Conservation (phyloP, 2,888 invertebrate species). For the Plebejus melissa region DNA sequence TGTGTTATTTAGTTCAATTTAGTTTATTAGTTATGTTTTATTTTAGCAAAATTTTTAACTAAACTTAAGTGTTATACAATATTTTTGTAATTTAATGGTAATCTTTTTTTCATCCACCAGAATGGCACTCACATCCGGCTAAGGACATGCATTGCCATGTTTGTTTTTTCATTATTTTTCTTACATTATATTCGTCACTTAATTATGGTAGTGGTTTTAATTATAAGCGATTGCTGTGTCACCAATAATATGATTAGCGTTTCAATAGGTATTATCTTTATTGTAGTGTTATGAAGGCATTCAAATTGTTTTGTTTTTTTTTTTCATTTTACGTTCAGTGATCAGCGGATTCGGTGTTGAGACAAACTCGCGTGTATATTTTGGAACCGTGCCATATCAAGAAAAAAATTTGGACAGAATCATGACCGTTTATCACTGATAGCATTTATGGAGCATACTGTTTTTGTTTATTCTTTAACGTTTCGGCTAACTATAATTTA, state of each 20-base stretch:
- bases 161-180: constrained; percentile 57
- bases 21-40: constrained; percentile 80
- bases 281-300: constrained; percentile 49
- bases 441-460: constrained; percentile 37
- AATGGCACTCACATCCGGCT: constrained; percentile 57
- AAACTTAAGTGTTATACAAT: constrained; percentile 76
- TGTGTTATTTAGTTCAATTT: constrained; percentile 79
- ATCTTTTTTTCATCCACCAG: constrained; percentile 76
- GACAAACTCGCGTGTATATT: constrained; percentile 38
- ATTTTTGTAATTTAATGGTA: constrained; percentile 72
- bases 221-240: constrained; percentile 75
- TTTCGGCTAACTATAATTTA: constrained; percentile 60
- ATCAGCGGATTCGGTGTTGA: constrained; percentile 48
- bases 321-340: constrained; percentile 50
- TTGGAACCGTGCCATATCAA: constrained; percentile 48
- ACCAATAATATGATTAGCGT: constrained; percentile 75
- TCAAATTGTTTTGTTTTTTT: constrained; percentile 42
- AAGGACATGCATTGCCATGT: constrained; percentile 56
- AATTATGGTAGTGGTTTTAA: constrained; percentile 62
- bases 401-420: constrained; percentile 39
- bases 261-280: constrained; percentile 53
- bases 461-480: constrained; percentile 40
- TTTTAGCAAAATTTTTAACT: constrained; percentile 79
- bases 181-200: constrained; percentile 56
- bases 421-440: constrained; percentile 59